phyloP scores from a whole-genome alignment of 2,888 invertebrate species.

The Callosobruchus maculatus region DNA sequence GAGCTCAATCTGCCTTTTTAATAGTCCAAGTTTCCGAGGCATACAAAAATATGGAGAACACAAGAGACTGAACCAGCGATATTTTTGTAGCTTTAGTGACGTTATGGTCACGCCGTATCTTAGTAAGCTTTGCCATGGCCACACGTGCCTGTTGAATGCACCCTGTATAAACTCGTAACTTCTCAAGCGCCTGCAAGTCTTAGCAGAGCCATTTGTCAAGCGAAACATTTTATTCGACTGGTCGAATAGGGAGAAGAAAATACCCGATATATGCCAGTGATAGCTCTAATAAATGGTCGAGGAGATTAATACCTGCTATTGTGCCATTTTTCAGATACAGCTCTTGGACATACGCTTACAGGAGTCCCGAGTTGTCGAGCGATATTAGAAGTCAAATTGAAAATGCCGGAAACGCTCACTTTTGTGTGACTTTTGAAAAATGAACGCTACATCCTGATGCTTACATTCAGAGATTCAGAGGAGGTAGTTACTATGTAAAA shows the following conservation, averaged over 20 bases:
- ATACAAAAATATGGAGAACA: too few relatives aligned
- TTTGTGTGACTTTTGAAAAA: background rate
- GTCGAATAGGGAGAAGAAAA: constrained; percentile 5
- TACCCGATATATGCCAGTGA: constrained; percentile 11
- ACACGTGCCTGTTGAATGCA: too few relatives aligned
- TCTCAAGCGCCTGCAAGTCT: background rate
- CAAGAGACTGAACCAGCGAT: too few relatives aligned
- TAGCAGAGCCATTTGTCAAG: background rate
- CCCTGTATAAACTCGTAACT: too few relatives aligned
- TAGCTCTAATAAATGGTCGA: constrained; percentile 14
- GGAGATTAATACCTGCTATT: constrained; percentile 13
- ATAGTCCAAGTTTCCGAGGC: too few relatives aligned
- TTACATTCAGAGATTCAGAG: too few relatives aligned
- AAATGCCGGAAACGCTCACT: background rate
- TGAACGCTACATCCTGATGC: background rate
- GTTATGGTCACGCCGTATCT: too few relatives aligned
- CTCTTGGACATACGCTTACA: background rate
- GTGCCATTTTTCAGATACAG: constrained; percentile 12
- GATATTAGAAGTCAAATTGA: background rate
- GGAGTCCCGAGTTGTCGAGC: background rate
- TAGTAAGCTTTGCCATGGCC: too few relatives aligned
- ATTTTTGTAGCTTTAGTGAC: too few relatives aligned
- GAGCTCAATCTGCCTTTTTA: too few relatives aligned
- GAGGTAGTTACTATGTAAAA: too few relatives aligned
- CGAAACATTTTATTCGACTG: background rate